These are phyloP conservation scores for Ciconia nigra DNA, from an alignment of 2,797 vertebrate genomes.

Conservation along the genomic window DNA sequence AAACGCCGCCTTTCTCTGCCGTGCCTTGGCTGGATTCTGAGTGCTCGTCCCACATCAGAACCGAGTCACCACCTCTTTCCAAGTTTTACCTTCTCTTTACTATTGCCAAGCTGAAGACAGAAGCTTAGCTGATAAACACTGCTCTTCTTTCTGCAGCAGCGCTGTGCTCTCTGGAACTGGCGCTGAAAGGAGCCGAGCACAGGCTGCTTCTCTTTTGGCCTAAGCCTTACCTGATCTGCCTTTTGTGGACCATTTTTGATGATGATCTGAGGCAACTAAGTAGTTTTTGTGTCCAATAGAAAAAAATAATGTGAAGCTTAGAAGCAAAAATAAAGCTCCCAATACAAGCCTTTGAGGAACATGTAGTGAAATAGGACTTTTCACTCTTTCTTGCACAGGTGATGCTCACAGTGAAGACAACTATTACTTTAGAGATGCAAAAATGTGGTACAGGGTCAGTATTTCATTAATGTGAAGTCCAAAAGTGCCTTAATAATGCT, in stretches of 20 bases:
- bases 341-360: background rate
- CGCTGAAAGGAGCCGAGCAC: slow-evolving; percentile 50
- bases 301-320: background rate
- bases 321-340: background rate
- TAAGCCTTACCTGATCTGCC: slow-evolving; percentile 64
- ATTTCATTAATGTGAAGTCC: background rate
- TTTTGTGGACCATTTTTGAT: slow-evolving; percentile 80
- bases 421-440: background rate
- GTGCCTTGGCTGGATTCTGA: background rate
- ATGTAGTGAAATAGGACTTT: background rate
- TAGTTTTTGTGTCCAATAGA: slow-evolving; percentile 46
- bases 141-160: background rate
- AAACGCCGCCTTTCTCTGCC: background rate
- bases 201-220: background rate
- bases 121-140: background rate
- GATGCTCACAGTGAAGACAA: background rate
- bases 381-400: background rate
- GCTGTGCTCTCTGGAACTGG: background rate
- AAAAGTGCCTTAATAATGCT: background rate
- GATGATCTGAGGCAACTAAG: slow-evolving; percentile 78
- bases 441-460: background rate
- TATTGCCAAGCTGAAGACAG: background rate
- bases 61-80: background rate
- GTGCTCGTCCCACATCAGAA: background rate
- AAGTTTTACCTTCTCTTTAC: background rate